A percentile compares a stretch with the other conserved stretches of the same genome.
phyloP scores from a whole-genome alignment of 1,140 invertebrate species.

The Cydia amplana region DNA sequence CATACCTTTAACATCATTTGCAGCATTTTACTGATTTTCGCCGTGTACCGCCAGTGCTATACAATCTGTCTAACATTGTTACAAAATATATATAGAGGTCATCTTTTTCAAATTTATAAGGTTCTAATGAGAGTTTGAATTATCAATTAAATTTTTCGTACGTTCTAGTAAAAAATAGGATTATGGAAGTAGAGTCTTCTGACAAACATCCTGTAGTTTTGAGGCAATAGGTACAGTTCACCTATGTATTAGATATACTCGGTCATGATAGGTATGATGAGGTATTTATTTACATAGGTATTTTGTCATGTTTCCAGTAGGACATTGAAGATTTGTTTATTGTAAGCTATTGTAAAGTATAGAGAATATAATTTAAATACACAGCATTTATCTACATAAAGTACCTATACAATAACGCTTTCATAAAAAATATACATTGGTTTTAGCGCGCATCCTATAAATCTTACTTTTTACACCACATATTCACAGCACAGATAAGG shows the following conservation, averaged over 20 bases:
- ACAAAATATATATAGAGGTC: not conserved
- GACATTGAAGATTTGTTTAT: constrained; percentile 1
- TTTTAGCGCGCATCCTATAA: constrained; percentile 6
- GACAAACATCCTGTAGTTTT: constrained; percentile 10
- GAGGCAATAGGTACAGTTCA: not conserved
- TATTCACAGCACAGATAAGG: constrained; percentile 60
- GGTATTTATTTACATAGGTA: constrained; percentile 8
- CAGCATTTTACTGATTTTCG: no score
- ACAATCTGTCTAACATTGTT: not conserved
- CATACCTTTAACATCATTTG: no score
- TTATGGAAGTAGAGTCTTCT: constrained; percentile 11
- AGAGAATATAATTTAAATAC: constrained; percentile 16
- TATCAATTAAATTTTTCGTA: not conserved
- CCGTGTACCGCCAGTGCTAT: no score
- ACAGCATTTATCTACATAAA: constrained; percentile 30
- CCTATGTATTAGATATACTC: not conserved
- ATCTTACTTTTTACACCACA: constrained; percentile 47
- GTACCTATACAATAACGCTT: constrained; percentile 4
- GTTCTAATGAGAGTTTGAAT: not conserved
- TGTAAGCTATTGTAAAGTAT: constrained; percentile 14
- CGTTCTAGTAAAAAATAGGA: not conserved
- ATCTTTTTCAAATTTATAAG: not conserved
- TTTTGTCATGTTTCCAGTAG: constrained; percentile 1
- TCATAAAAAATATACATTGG: constrained; percentile 31
- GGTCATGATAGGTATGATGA: constrained; percentile 11